A percentile compares a stretch with the other conserved stretches of the same genome.
Evolutionary conservation across 2,797 vertebrate species (phyloP).

Genomic region (Antennarius maculatus): DNA sequence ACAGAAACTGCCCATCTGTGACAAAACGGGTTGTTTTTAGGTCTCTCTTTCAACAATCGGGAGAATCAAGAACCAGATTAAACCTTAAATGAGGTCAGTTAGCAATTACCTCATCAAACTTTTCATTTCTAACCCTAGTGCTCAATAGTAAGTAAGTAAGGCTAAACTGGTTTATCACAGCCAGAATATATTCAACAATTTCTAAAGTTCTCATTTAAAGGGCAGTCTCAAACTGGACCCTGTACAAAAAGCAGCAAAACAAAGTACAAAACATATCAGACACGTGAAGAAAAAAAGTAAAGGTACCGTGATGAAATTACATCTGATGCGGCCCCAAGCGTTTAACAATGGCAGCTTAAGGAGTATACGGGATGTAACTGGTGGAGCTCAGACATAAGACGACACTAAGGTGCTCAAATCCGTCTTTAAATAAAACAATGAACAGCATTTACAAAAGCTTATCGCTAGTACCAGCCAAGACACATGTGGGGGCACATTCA

Average conservation of each 20-base stretch:
- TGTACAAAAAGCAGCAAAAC: constrained; percentile 70
- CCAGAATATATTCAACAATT: constrained; percentile 39
- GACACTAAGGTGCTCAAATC: constrained; percentile 70
- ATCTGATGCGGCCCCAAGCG: constrained; percentile 41
- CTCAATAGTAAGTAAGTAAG: constrained; percentile 25
- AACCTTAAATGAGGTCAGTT: constrained; percentile 5
- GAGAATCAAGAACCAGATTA: constrained; percentile 3
- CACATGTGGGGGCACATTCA: constrained; percentile 61
- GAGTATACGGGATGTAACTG: constrained; percentile 32
- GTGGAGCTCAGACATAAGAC: constrained; percentile 46
- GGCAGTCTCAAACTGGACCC: constrained; percentile 62
- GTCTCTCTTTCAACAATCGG: constrained; percentile 22
- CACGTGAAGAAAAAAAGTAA: constrained; percentile 45
- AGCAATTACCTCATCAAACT: too few species aligned
- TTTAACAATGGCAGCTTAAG: constrained; percentile 54
- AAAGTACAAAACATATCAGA: constrained; percentile 61
- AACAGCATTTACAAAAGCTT: constrained; percentile 70
- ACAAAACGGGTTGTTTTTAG: constrained; percentile 13
- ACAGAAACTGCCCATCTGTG: constrained; percentile 46
- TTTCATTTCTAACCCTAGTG: constrained; percentile 21
- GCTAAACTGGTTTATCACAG: constrained; percentile 46
- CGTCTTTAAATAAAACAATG: constrained; percentile 57
- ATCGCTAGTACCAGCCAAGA: constrained; percentile 64
- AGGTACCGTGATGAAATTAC: constrained; percentile 60
- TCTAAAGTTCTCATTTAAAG: constrained; percentile 55